Percentiles rank a stretch among this genome's conserved stretches.
Evolutionary conservation across 64 coral and sea anemone species (phyloP).

Genomic region (Exaiptasia diaphana): DNA sequence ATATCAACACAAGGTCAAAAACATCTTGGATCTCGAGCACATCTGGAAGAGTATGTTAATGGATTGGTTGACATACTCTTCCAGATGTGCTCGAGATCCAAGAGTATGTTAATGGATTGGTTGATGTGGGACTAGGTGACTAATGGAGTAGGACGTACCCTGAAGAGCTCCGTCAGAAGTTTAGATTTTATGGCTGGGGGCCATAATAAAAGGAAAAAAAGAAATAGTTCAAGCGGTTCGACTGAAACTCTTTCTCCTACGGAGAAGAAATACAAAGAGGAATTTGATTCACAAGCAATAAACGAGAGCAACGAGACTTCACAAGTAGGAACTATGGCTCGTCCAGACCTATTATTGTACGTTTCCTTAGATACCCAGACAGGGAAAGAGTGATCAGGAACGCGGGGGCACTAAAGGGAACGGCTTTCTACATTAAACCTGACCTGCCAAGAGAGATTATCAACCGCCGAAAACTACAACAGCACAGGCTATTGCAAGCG

Average conservation of each 20-base stretch:
- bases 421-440: conserved; percentile 10
- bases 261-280: no score
- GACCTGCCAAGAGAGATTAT: conserved; percentile 26
- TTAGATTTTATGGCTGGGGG: no score
- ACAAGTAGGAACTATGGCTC: no score
- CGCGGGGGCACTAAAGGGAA: background rate
- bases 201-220: no score
- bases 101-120: background rate
- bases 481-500: conserved; percentile 25
- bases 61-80: no score
- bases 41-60: background rate
- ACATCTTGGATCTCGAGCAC: background rate
- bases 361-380: conserved; percentile 40
- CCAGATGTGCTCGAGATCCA: background rate
- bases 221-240: no score
- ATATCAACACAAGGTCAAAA: background rate
- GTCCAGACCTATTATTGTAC: conserved; percentile 34
- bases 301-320: no score
- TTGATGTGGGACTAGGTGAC: no score
- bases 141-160: no score
- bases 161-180: no score
- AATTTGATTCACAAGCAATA: no score
- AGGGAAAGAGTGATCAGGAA: conserved; percentile 22
- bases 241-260: no score
- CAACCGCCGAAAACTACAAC: conserved; percentile 12